phyloP scores from a whole-genome alignment of 2,797 vertebrate species.

The Aeoliscus strigatus region DNA sequence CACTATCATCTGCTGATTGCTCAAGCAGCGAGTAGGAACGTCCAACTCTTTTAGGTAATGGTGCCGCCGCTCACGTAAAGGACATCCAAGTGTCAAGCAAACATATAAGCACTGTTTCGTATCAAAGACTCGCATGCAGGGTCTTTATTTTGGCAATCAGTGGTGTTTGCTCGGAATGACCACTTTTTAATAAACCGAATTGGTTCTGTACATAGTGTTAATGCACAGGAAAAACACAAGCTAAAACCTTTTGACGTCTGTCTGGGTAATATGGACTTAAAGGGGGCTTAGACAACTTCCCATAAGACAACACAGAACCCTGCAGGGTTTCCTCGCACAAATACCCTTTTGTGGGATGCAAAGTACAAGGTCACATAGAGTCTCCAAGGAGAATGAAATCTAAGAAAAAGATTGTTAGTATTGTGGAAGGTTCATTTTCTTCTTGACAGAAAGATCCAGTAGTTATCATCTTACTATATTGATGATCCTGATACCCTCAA shows the following conservation, averaged over 20 bases:
- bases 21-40: conserved; percentile 39
- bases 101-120: conserved; percentile 56
- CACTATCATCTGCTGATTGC: conserved; percentile 56
- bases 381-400: conserved; percentile 14
- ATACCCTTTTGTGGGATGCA: conserved; percentile 44
- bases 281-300: conserved; percentile 62
- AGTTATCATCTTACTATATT: no score
- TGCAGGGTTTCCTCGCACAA: conserved; percentile 47
- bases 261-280: conserved; percentile 58
- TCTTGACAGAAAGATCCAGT: no score
- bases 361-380: conserved; percentile 26
- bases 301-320: conserved; percentile 57
- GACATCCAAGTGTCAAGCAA: conserved; percentile 27
- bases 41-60: conserved; percentile 47
- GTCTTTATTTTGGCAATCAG: conserved; percentile 54
- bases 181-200: conserved; percentile 67
- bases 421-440: conserved; percentile 17
- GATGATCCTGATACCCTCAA: no score
- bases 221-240: conserved; percentile 57
- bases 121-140: conserved; percentile 56
- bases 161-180: conserved; percentile 60
- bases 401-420: conserved; percentile 13
- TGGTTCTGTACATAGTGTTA: conserved; percentile 60
- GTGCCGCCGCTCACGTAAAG: conserved; percentile 14
- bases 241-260: conserved; percentile 63